phyloP scores from a whole-genome alignment of 1,140 invertebrate genomes.

The Orussus abietinus region DNA sequence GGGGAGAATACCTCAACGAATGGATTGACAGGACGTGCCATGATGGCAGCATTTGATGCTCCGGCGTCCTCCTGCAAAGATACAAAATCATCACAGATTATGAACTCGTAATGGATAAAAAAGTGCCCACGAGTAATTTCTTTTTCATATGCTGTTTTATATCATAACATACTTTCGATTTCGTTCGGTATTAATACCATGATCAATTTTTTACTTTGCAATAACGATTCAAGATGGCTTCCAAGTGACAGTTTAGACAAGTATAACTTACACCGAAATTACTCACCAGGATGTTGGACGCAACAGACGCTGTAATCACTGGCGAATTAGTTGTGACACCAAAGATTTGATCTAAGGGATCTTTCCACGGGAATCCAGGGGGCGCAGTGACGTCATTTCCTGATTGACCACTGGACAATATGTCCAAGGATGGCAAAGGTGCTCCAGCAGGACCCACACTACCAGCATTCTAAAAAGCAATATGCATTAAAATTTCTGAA shows the following conservation, averaged over 20 bases:
- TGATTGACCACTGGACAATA: slow-evolving; percentile 26
- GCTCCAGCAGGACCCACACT: slow-evolving; percentile 27
- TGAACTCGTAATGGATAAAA: too few relatives aligned
- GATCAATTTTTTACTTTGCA: too few relatives aligned
- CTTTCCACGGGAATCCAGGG: slow-evolving; percentile 45
- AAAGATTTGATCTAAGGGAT: slow-evolving; percentile 48
- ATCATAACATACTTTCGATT: too few relatives aligned
- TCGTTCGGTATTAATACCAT: too few relatives aligned
- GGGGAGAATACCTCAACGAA: slow-evolving; percentile 42
- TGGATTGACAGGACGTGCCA: slow-evolving; percentile 29
- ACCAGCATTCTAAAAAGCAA: slow-evolving; percentile 26
- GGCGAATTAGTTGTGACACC: slow-evolving; percentile 42
- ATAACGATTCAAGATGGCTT: too few relatives aligned
- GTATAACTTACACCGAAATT: too few relatives aligned
- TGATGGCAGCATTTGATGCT: slow-evolving; percentile 22
- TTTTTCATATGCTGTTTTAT: slow-evolving; percentile 1
- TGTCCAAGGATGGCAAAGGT: slow-evolving; percentile 28
- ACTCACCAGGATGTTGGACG: slow-evolving; percentile 43
- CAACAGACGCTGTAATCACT: slow-evolving; percentile 38
- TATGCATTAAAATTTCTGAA: background rate
- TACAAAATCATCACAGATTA: too few relatives aligned
- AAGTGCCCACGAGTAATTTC: too few relatives aligned
- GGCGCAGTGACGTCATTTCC: slow-evolving; percentile 27
- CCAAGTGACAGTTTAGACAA: too few relatives aligned
- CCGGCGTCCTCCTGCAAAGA: slow-evolving; percentile 39